Conservation (phyloP, 2,888 invertebrate genomes). For the Leptinotarsa haldemani region DNA sequence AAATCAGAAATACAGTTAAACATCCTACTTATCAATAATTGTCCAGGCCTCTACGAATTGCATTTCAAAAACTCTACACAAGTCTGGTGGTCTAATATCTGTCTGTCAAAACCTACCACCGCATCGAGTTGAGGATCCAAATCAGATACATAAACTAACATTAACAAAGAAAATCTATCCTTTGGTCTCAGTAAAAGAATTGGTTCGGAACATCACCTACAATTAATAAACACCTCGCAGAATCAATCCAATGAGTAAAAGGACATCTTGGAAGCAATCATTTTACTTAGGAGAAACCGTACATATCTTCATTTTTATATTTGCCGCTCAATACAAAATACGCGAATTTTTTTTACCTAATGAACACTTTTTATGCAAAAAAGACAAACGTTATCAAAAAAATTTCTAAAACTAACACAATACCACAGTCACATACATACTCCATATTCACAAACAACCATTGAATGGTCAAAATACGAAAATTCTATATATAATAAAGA, state of each 20-base stretch:
- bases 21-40: conserved; percentile 59
- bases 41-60: conserved; percentile 62
- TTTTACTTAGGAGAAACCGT: conserved; percentile 22
- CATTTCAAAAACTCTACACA: conserved; percentile 48
- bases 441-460: conserved; percentile 47
- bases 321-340: conserved; percentile 40
- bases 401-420: conserved; percentile 60
- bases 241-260: conserved; percentile 11
- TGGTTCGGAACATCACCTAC: conserved; percentile 7
- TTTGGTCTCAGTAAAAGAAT: conserved; percentile 21
- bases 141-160: conserved; percentile 37
- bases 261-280: conserved; percentile 17
- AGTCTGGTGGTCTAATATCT: conserved; percentile 24
- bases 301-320: conserved; percentile 16
- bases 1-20: conserved; percentile 61
- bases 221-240: conserved; percentile 8
- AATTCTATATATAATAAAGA: conserved; percentile 49
- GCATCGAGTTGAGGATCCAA: conserved; percentile 37
- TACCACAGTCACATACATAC: conserved; percentile 59
- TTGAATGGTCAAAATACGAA: conserved; percentile 46
- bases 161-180: conserved; percentile 10
- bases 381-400: conserved; percentile 52
- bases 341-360: conserved; percentile 46
- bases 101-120: conserved; percentile 36
- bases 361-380: conserved; percentile 55